A percentile compares a stretch with the other conserved stretches of the same genome.
phyloP scores from a whole-genome alignment of 2,113 vertebrate species.

The Rhombomys opimus region DNA sequence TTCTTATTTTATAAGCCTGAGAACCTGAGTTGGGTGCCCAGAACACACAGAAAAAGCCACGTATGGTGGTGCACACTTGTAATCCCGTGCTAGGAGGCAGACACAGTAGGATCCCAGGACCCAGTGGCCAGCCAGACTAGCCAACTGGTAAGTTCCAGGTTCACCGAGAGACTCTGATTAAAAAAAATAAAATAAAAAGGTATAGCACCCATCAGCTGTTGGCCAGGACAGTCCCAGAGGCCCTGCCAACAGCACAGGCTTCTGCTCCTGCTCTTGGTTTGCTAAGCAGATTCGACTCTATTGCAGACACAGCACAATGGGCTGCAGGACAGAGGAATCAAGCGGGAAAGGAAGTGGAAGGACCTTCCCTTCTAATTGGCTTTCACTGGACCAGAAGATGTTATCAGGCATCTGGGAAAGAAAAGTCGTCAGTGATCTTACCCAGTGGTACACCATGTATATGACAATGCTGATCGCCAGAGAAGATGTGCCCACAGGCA shows the following conservation, averaged over 20 bases:
- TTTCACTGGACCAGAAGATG: neutral
- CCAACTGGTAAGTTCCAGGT: neutral
- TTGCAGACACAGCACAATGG: neutral
- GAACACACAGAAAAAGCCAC: neutral
- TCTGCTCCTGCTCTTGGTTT: neutral
- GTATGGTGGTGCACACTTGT: neutral
- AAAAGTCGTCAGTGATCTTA: neutral
- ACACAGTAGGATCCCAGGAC: neutral
- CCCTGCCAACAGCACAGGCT: neutral
- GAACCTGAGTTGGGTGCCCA: neutral
- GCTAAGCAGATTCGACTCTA: neutral
- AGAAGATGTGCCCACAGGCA: neutral
- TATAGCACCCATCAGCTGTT: neutral
- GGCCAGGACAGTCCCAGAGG: neutral
- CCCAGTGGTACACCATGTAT: neutral
- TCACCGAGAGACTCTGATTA: neutral
- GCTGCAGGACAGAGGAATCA: neutral
- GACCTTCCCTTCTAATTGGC: neutral
- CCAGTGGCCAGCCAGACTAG: neutral
- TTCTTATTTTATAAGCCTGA: neutral
- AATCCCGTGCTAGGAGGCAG: neutral
- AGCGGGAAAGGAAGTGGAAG: neutral
- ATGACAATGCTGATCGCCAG: neutral
- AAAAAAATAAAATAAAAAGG: neutral
- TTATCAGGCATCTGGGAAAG: neutral